These are phyloP conservation scores for Congeria kusceri DNA, from an alignment of 2,888 invertebrate species.

Conservation along the genomic window DNA sequence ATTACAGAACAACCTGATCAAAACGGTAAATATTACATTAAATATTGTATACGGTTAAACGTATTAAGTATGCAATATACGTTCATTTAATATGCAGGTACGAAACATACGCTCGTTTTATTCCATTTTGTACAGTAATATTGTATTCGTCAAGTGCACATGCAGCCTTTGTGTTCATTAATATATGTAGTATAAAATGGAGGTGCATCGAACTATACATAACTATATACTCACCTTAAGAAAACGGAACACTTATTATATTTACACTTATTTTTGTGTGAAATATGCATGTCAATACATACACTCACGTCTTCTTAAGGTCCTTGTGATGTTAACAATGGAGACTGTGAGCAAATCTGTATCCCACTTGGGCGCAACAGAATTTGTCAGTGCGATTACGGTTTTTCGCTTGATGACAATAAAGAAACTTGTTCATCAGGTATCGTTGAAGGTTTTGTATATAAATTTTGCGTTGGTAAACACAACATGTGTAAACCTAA, in stretches of 20 bases:
- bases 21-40: not conserved
- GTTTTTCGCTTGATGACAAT: slow-evolving; percentile 39
- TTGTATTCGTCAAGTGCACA: too few species aligned
- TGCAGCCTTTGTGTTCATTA: too few species aligned
- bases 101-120: too few species aligned
- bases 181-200: too few species aligned
- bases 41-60: too few species aligned
- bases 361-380: slow-evolving; percentile 38
- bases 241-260: not conserved
- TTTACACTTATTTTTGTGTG: not conserved
- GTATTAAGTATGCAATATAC: too few species aligned
- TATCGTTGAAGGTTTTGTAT: not conserved
- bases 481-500: not conserved
- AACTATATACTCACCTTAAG: not conserved
- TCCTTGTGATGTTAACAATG: slow-evolving; percentile 49
- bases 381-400: slow-evolving; percentile 47
- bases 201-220: too few species aligned
- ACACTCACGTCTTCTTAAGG: slow-evolving; percentile 22
- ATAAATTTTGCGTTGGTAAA: not conserved
- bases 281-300: not conserved
- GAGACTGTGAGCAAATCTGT: slow-evolving; percentile 62
- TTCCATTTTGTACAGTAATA: too few species aligned
- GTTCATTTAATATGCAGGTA: too few species aligned
- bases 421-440: slow-evolving; percentile 40
- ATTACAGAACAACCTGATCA: not conserved